Base-by-base conservation (phyloP, 1,140 invertebrate genomes). In the Anastrepha obliqua region DNA sequence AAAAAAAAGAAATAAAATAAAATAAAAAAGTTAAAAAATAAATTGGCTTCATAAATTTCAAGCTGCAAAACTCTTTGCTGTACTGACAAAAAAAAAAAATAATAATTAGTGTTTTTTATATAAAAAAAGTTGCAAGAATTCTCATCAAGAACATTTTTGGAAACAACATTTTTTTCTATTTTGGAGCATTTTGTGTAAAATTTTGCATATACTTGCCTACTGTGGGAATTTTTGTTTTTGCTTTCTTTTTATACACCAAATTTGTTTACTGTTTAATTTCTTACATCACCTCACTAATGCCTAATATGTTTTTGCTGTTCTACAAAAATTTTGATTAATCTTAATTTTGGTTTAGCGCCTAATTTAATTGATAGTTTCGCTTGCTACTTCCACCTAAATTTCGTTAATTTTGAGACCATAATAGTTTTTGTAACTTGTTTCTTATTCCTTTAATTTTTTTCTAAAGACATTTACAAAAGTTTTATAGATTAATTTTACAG, bases 391-490 rank as follows among this genome's bases (percentile, higher is more conserved):
- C 65, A 51, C 17, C 65, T 87, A 62, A 59, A 87, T 58, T 78
- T 85, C 17, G 90, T 92, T 91, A 91, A 90, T 86, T 86, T 86
- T 65, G 62, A 67, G 51, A 39, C 67, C 67, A 47, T 81, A 81
- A 81, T 81, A 42, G 42, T 74, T 47, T 6, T 15, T 67, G 29
- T 67, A 65, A 65, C 62, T 67, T 29, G 11, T 67, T 67, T 13
- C 11, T 67, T 42, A 67, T 39, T 39, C n/a, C 3, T n/a, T 74
- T 74, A 44, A 74, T 13, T 74, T 74, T 74, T 74, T 81, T 20
- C 74, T 81, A 81, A 81, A 51, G 74, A 81, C 74, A 91, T 91
- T 89, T 92, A 92, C 91, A 92, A 92, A 92, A 92, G 91, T 92
- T 92, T 92, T 91, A 90, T 89, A 90, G 89, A 87, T 87, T 81